These are phyloP conservation scores for Ptiloglossa arizonensis DNA, from an alignment of 1,140 invertebrate species.

Conservation along the genomic window DNA sequence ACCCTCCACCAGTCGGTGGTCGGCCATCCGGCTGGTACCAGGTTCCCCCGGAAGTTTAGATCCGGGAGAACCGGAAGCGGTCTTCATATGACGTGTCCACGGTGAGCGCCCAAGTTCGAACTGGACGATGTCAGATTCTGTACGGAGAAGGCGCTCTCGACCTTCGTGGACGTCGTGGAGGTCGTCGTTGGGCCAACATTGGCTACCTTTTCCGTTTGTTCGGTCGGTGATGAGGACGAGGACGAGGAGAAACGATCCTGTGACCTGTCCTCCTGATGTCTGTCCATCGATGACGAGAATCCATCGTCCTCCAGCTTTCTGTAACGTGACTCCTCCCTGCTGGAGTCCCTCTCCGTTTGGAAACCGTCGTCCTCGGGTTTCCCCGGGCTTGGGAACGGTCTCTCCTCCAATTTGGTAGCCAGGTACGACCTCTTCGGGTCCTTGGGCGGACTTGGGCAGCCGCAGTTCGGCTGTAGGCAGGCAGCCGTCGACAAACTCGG, in stretches of 20 bases:
- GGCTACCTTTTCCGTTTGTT: constrained; percentile 42
- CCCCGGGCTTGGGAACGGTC: constrained; percentile 68
- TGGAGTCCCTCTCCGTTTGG: constrained; percentile 65
- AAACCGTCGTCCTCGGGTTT: constrained; percentile 73
- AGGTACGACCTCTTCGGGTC: constrained; percentile 72
- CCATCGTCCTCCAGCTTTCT: constrained; percentile 63
- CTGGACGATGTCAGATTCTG: constrained; percentile 77
- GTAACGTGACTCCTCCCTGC: constrained; percentile 64
- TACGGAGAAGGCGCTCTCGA: constrained; percentile 76
- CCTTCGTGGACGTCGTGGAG: constrained; percentile 18
- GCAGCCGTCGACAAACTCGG: constrained; percentile 72
- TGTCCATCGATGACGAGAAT: constrained; percentile 50
- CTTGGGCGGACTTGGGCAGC: constrained; percentile 75
- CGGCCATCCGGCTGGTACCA: constrained; percentile 71
- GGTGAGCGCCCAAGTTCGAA: constrained; percentile 60
- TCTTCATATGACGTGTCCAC: constrained; percentile 90
- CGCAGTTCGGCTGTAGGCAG: constrained; percentile 73
- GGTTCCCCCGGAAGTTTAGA: constrained; percentile 81
- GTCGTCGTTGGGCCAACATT: constrained; percentile 51
- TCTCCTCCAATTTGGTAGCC: constrained; percentile 71
- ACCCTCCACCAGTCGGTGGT: constrained; percentile 79
- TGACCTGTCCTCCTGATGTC: constrained; percentile 69
- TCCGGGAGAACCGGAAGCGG: constrained; percentile 90
- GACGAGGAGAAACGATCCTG: constrained; percentile 72
- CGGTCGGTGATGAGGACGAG: constrained; percentile 62